Evolutionary conservation across 2,797 vertebrate genomes (phyloP).

Genomic region (Adelosebastes latens): DNA sequence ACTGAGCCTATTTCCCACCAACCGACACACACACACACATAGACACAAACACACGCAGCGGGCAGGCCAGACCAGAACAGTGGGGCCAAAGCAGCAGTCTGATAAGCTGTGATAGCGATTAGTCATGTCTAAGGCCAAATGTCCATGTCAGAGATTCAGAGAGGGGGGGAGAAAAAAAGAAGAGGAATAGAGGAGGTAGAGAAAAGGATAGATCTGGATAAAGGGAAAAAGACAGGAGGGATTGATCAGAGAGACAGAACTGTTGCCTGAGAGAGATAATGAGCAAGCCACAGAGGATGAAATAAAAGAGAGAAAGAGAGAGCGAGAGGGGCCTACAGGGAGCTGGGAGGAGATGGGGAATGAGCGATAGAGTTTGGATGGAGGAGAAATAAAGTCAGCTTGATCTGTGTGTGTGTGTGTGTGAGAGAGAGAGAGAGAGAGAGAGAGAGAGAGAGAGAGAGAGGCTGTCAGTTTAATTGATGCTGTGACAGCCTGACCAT

Average conservation of each 20-base stretch:
- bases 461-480: conserved; percentile 68
- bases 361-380: conserved; percentile 57
- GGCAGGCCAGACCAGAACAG: conserved; percentile 31
- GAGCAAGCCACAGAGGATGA: conserved; percentile 48
- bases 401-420: conserved; percentile 29
- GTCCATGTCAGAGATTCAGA: conserved; percentile 59
- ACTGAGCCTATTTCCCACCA: conserved; percentile 57
- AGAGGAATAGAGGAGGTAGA: conserved; percentile 12
- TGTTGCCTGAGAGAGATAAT: conserved; percentile 62
- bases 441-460: not conserved
- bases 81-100: conserved; percentile 60
- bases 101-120: conserved; percentile 72
- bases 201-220: conserved; percentile 46
- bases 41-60: conserved; percentile 2
- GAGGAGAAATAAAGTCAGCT: conserved; percentile 61
- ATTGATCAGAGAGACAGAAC: conserved; percentile 64
- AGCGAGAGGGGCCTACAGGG: conserved; percentile 14
- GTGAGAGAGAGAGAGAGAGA: not conserved
- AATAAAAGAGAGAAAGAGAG: conserved; percentile 40
- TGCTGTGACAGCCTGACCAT: conserved; percentile 65
- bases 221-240: conserved; percentile 44
- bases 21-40: not conserved
- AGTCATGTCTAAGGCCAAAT: conserved; percentile 75
- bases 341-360: conserved; percentile 34
- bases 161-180: not conserved